A percentile compares a stretch with the other conserved stretches of the same genome.
These are phyloP conservation scores for Brachynemurus nebulosus DNA, from an alignment of 2,888 invertebrate species.

Conservation along the genomic window DNA sequence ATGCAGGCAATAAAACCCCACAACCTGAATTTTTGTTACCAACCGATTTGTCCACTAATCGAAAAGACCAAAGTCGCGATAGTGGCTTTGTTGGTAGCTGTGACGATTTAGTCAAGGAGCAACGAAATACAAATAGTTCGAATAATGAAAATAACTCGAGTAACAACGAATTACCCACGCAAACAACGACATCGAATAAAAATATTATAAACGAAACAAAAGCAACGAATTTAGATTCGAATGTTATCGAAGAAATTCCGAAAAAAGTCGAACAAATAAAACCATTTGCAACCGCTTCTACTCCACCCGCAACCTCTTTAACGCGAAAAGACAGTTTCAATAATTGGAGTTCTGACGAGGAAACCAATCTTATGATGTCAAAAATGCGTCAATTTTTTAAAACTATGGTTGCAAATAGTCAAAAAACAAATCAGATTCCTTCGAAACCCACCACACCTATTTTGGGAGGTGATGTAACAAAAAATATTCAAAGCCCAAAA, in stretches of 20 bases:
- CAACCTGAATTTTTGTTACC: constrained; percentile 46
- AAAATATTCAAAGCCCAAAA: constrained; percentile 34
- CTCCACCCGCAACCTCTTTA: constrained; percentile 43
- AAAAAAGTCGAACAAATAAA: constrained; percentile 16
- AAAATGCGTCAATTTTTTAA: constrained; percentile 89
- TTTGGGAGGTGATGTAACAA: too few species aligned
- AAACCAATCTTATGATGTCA: constrained; percentile 89
- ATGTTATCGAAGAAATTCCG: constrained; percentile 37
- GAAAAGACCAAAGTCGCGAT: constrained; percentile 72
- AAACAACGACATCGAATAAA: constrained; percentile 27
- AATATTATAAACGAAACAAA: background rate
- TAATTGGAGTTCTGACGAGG: constrained; percentile 89
- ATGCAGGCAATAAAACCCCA: constrained; percentile 52
- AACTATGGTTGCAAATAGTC: constrained; percentile 62
- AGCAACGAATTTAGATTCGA: constrained; percentile 32
- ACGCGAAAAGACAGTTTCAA: constrained; percentile 82
- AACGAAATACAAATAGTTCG: constrained; percentile 36
- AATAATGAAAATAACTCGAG: too few species aligned
- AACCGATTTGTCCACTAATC: constrained; percentile 43
- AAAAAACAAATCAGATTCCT: constrained; percentile 27
- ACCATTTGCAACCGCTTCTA: too few species aligned
- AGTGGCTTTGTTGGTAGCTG: constrained; percentile 83
- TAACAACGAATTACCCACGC: constrained; percentile 5
- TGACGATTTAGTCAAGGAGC: constrained; percentile 65
- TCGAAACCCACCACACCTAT: constrained; percentile 39